phyloP scores from a whole-genome alignment of 2,113 vertebrate species.

The Alethe castanea region DNA sequence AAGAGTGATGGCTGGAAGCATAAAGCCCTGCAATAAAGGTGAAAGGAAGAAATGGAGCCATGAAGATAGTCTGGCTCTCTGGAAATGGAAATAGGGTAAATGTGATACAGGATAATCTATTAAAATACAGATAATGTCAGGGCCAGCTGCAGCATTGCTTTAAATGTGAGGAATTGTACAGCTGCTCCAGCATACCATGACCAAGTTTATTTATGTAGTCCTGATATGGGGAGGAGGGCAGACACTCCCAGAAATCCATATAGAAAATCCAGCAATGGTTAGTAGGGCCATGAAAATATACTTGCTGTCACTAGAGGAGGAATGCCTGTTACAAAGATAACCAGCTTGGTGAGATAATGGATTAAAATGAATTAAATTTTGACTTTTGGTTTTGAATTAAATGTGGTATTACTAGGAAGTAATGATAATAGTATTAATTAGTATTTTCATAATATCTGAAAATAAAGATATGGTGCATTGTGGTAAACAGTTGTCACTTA shows the following conservation, averaged over 20 bases:
- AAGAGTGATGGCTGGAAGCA: background rate
- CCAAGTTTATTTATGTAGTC: background rate
- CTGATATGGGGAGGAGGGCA: background rate
- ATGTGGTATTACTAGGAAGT: background rate
- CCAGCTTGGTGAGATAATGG: background rate
- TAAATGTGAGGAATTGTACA: background rate
- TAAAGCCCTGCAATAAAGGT: background rate
- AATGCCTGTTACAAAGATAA: background rate
- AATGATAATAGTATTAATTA: background rate
- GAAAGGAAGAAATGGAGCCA: background rate
- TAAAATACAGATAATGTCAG: background rate
- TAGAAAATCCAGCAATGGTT: background rate
- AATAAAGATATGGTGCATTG: background rate
- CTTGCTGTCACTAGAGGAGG: background rate
- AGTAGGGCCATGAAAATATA: background rate
- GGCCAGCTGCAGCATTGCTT: background rate
- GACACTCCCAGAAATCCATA: background rate
- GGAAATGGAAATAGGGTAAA: background rate
- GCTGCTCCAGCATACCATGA: background rate
- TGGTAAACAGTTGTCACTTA: background rate
- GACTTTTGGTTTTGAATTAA: background rate
- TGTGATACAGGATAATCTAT: background rate
- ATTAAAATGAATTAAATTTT: background rate
- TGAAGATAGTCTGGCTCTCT: background rate
- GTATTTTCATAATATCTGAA: background rate